These are phyloP conservation scores for Sinopyrophorus schimmeli DNA, from an alignment of 2,888 invertebrate species.

Conservation along the genomic window DNA sequence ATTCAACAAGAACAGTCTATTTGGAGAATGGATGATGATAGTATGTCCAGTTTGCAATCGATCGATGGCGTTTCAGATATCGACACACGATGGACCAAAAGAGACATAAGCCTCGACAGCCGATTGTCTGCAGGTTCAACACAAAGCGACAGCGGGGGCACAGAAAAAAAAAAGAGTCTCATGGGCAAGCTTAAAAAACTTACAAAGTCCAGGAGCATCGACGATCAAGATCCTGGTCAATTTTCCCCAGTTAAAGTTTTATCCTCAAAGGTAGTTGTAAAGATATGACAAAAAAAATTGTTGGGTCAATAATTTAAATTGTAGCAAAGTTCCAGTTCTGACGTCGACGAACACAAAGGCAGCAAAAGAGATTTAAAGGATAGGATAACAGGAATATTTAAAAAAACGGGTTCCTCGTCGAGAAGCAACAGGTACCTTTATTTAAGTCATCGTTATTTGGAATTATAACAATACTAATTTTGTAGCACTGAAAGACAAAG, in stretches of 20 bases:
- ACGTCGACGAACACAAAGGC: conserved; percentile 64
- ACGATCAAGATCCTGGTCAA: conserved; percentile 61
- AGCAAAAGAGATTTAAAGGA: conserved; percentile 80
- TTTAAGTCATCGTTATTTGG: background rate
- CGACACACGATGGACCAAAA: conserved; percentile 63
- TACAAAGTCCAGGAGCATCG: conserved; percentile 82
- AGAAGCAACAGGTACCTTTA: conserved; percentile 68
- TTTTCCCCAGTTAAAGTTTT: conserved; percentile 50
- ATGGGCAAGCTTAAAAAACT: conserved; percentile 84
- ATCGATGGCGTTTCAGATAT: conserved; percentile 55
- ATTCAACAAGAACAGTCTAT: conserved; percentile 66
- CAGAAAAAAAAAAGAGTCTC: conserved; percentile 75
- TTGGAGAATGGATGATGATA: conserved; percentile 85
- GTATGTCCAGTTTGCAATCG: conserved; percentile 82
- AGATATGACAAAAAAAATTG: too few relatives aligned
- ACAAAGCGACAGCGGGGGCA: conserved; percentile 76
- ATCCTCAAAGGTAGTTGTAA: conserved; percentile 59
- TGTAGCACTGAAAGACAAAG: conserved; percentile 48
- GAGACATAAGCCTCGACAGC: conserved; percentile 80
- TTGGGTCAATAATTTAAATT: background rate
- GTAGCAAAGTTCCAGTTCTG: conserved; percentile 71
- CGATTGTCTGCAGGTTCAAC: conserved; percentile 83
- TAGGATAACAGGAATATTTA: conserved; percentile 81
- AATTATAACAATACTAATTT: conserved; percentile 1
- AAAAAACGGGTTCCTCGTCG: conserved; percentile 66